phyloP scores from a whole-genome alignment of 2,888 invertebrate species.

The Noctua comes region DNA sequence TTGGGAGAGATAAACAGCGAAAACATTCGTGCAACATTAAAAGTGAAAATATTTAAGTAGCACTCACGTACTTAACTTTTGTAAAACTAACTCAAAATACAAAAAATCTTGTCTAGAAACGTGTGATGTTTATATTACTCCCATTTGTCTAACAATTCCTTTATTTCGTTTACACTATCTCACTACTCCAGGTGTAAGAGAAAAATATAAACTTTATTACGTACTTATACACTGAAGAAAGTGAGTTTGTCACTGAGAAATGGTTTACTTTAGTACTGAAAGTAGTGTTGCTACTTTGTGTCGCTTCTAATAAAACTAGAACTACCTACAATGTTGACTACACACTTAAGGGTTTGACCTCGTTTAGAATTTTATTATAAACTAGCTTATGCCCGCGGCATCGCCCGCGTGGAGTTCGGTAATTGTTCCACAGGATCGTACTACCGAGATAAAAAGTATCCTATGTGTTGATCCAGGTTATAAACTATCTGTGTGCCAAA shows the following conservation, averaged over 20 bases:
- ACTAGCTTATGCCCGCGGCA: neutral
- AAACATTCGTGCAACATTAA: too few species aligned
- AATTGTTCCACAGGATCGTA: too few species aligned
- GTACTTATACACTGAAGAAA: conserved; percentile 35
- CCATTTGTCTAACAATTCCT: conserved; percentile 8
- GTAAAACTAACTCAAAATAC: neutral
- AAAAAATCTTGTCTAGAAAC: neutral
- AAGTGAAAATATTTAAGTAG: neutral
- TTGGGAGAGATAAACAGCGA: too few species aligned
- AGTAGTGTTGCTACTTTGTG: conserved; percentile 49
- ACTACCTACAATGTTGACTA: conserved; percentile 23
- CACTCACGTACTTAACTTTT: neutral
- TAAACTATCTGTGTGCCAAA: too few species aligned
- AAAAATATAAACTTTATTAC: conserved; percentile 56
- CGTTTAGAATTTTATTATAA: conserved; percentile 15
- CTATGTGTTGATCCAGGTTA: too few species aligned
- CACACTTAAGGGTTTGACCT: conserved; percentile 38
- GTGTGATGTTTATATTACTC: conserved; percentile 1
- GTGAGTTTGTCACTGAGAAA: conserved; percentile 54
- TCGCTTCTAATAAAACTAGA: conserved; percentile 25
- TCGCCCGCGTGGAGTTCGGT: too few species aligned
- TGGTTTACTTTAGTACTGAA: conserved; percentile 39
- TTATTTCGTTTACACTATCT: conserved; percentile 24
- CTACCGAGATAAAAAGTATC: too few species aligned
- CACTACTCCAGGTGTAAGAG: conserved; percentile 27